Percentiles rank a stretch among this genome's conserved stretches.
These are phyloP conservation scores for Macaca fascicularis DNA, from an alignment of 2,113 vertebrate species.

Conservation along the genomic window DNA sequence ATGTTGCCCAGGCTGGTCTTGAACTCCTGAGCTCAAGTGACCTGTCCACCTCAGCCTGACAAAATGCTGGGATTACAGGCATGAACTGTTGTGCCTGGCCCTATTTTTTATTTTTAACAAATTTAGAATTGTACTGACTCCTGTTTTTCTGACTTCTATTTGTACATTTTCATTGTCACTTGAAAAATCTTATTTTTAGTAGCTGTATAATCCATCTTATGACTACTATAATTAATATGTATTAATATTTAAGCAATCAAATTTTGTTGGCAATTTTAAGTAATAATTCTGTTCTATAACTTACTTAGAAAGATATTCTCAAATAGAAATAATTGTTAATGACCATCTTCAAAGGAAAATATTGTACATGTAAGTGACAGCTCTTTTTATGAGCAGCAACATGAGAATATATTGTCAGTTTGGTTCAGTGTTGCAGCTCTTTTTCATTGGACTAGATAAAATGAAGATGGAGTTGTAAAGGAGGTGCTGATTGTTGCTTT, in stretches of 20 bases:
- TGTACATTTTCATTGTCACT: not conserved
- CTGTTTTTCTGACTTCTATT: not conserved
- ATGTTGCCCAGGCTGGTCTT: not conserved
- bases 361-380: not conserved
- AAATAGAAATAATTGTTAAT: slow-evolving; percentile 1
- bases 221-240: not conserved
- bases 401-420: not conserved
- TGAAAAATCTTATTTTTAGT: slow-evolving; percentile 1
- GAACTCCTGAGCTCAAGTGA: not conserved
- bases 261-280: not conserved
- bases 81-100: not conserved
- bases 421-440: not conserved
- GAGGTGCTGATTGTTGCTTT: not conserved
- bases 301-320: not conserved
- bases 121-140: not conserved
- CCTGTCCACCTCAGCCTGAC: not conserved
- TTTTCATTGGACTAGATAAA: not conserved
- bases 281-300: not conserved
- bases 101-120: not conserved
- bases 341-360: not conserved
- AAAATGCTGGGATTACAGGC: not conserved
- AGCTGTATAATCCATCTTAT: not conserved
- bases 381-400: not conserved
- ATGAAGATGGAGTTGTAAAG: not conserved
- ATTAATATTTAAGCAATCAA: not conserved